These are phyloP conservation scores for Poicephalus meyeri DNA, from an alignment of 2,113 vertebrate species.

Conservation along the genomic window DNA sequence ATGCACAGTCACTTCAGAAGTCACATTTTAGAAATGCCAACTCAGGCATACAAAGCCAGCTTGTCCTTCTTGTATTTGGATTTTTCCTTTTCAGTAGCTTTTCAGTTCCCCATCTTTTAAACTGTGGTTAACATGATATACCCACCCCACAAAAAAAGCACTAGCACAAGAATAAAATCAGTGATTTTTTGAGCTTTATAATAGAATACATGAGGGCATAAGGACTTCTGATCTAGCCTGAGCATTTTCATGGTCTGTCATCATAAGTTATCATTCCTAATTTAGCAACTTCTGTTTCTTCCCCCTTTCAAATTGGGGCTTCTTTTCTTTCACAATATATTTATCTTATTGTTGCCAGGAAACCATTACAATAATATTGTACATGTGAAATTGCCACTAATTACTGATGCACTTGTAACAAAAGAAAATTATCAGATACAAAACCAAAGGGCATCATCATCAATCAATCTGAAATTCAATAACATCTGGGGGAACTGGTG, in stretches of 20 bases:
- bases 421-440: not conserved
- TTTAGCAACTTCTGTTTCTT: not conserved
- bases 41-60: not conserved
- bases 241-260: not conserved
- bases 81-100: not conserved
- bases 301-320: not conserved
- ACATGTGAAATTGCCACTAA: constrained; percentile 24
- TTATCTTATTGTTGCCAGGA: constrained; percentile 7
- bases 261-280: not conserved
- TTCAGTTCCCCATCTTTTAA: not conserved
- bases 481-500: not conserved
- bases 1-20: not conserved
- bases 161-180: not conserved
- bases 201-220: not conserved
- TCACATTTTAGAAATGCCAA: not conserved
- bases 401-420: not conserved
- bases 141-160: not conserved
- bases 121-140: not conserved
- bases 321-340: not conserved
- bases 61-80: not conserved
- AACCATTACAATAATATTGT: not conserved
- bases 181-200: not conserved
- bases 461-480: not conserved
- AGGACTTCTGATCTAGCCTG: not conserved
- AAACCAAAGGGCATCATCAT: not conserved